phyloP scores from a whole-genome alignment of 1,140 invertebrate genomes.

The Cataglyphis hispanica region DNA sequence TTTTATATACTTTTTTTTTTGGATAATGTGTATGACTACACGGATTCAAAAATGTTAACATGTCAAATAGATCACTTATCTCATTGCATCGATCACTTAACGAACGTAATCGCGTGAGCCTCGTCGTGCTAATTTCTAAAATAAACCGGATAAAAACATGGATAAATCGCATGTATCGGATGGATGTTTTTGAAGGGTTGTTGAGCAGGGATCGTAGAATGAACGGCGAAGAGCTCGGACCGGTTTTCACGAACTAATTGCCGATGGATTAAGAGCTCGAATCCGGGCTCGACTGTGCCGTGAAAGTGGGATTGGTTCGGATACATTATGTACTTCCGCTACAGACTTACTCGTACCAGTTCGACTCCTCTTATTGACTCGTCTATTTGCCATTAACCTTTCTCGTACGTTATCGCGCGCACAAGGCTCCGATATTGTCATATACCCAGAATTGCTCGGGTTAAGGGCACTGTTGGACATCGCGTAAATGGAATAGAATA shows the following conservation, averaged over 20 bases:
- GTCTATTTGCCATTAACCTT: slow-evolving; percentile 30
- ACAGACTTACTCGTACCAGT: slow-evolving; percentile 21
- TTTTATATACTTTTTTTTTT: not conserved
- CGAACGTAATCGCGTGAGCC: not conserved
- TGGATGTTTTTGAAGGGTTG: slow-evolving; percentile 39
- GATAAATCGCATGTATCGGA: slow-evolving; percentile 45
- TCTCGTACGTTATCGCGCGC: not conserved
- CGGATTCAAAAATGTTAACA: not conserved
- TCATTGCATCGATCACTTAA: slow-evolving; percentile 17
- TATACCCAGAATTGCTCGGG: slow-evolving; percentile 20
- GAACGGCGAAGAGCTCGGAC: slow-evolving; percentile 36
- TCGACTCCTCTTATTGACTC: slow-evolving; percentile 36
- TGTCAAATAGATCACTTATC: not conserved
- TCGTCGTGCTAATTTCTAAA: slow-evolving; percentile 37
- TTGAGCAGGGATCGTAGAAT: slow-evolving; percentile 1
- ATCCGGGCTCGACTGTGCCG: slow-evolving; percentile 63
- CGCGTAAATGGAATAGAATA: slow-evolving; percentile 11
- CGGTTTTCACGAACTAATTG: slow-evolving; percentile 74
- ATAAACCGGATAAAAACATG: slow-evolving; percentile 27
- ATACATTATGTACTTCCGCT: slow-evolving; percentile 55
- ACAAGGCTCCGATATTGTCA: not conserved
- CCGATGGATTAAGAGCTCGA: slow-evolving; percentile 79
- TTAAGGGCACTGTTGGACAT: slow-evolving; percentile 55
- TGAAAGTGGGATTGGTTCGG: slow-evolving; percentile 55
- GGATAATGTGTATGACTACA: not conserved